Base-by-base conservation (phyloP, 2,797 vertebrate genomes). In the Gephyroberyx darwinii region DNA sequence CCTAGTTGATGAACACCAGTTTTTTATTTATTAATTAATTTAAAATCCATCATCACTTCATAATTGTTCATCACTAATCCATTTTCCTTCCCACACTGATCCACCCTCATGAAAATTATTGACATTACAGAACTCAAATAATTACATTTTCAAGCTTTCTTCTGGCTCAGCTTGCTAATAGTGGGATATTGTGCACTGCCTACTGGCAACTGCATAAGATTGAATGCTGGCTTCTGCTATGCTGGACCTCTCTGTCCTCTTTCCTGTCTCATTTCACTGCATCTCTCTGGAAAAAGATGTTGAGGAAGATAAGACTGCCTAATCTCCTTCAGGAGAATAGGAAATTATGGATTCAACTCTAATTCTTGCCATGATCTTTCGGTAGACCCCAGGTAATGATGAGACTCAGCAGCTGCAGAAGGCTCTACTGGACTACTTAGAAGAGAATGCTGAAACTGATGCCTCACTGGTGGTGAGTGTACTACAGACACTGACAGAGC, bases 361-460 rank as follows among this genome's bases (percentile, higher is more conserved):
- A 45, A 43, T 17, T 26, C 26, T 26, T 26, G 6, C 33, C 61
- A n/a, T 58, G 8, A 64, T 8, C 51, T 30, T 78, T 71, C 2
- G 69, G 5, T 55, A 95, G 94, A 75, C 88, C 69, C 81, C 81
- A 67, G 96, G 96, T 64, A 95, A 84, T 33, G 97, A 99, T 90
- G 96, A 98, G 90, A 98, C 97, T 48, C 97, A 99, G 52, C 96
- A 97, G 75, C 93, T 99, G 33, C 97, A 99, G 87, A 99, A 99
- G 82, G 96, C 96, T 71, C 91, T 99, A n/a, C 90, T 99, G 81
- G 97, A 97, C 92, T 98, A 98, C 86, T 87, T 98, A 86, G 96
- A 99, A 89, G 94, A 96, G 59, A 98, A 96, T 58, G 95, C 96
- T 39, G 97, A 98, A 89, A 98, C 93, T 0, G 97, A 98, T 74